These are phyloP conservation scores for Drosophila novamexicana DNA, from an alignment of 1,140 invertebrate genomes.

Conservation along the genomic window DNA sequence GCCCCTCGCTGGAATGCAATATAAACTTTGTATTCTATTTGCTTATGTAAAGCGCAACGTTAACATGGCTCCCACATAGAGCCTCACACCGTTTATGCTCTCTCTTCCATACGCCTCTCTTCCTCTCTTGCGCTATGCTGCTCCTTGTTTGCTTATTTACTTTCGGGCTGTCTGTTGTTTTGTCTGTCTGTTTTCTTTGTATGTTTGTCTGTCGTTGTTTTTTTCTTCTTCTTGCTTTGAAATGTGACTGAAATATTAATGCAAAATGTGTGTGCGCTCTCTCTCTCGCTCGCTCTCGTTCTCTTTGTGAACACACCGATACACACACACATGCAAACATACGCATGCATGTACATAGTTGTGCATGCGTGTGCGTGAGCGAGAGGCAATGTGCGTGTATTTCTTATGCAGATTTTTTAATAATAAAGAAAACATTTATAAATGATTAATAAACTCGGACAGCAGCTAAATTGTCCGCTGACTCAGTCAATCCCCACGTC, in stretches of 20 bases:
- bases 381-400: slow-evolving; percentile 51
- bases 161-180: slow-evolving; percentile 55
- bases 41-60: slow-evolving; percentile 72
- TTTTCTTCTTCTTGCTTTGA: slow-evolving; percentile 64
- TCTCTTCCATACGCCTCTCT: slow-evolving; percentile 2
- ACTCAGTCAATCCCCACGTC: slow-evolving; percentile 29
- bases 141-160: slow-evolving; percentile 74
- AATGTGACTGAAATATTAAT: slow-evolving; percentile 81
- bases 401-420: slow-evolving; percentile 75
- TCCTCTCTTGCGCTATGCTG: slow-evolving; percentile 26
- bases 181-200: slow-evolving; percentile 36
- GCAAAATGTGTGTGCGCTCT: slow-evolving; percentile 35
- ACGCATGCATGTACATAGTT: slow-evolving; percentile 16
- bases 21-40: slow-evolving; percentile 70
- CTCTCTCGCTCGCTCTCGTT: slow-evolving; percentile 41
- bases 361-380: background rate
- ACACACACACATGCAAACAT: background rate
- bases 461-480: slow-evolving; percentile 27
- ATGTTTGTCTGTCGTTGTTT: slow-evolving; percentile 38
- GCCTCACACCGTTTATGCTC: background rate
- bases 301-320: slow-evolving; percentile 20
- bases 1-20: slow-evolving; percentile 11
- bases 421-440: slow-evolving; percentile 63
- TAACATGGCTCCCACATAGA: slow-evolving; percentile 40
- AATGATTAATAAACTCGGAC: slow-evolving; percentile 61